Conservation (phyloP, 2,797 vertebrate genomes). For the Hypotaenidia philippensis region DNA sequence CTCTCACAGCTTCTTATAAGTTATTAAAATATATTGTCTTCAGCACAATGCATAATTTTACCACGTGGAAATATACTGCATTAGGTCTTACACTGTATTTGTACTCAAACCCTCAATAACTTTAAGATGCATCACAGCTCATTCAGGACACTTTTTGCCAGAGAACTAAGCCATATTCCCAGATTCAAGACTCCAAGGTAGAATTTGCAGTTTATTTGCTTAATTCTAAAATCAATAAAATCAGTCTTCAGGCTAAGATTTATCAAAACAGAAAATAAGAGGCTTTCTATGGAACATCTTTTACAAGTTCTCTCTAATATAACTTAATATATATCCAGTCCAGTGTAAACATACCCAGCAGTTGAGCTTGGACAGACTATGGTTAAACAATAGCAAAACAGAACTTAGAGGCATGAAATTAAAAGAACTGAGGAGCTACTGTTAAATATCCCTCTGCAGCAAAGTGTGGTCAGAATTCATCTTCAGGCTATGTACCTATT, state of each 20-base stretch:
- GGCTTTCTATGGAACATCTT: background rate
- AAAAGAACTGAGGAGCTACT: background rate
- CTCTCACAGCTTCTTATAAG: background rate
- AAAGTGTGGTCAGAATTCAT: background rate
- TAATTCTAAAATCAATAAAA: background rate
- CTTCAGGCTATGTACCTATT: background rate
- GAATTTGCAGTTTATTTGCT: background rate
- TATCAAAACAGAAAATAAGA: constrained; percentile 4
- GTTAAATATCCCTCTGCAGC: background rate
- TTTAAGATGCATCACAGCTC: background rate
- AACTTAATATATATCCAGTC: background rate
- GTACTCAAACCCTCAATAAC: background rate
- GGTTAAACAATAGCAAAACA: background rate
- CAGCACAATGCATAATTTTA: background rate
- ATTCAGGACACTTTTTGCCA: background rate
- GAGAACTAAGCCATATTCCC: background rate
- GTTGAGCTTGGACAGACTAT: background rate
- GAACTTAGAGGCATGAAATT: background rate
- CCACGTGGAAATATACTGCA: background rate
- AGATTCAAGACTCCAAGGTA: background rate
- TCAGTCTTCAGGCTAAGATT: background rate
- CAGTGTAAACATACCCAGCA: background rate
- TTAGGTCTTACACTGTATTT: background rate
- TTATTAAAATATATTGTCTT: background rate
- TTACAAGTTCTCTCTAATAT: background rate